These are phyloP conservation scores for Ormyrus pomaceus DNA, from an alignment of 2,888 invertebrate genomes.

Conservation along the genomic window DNA sequence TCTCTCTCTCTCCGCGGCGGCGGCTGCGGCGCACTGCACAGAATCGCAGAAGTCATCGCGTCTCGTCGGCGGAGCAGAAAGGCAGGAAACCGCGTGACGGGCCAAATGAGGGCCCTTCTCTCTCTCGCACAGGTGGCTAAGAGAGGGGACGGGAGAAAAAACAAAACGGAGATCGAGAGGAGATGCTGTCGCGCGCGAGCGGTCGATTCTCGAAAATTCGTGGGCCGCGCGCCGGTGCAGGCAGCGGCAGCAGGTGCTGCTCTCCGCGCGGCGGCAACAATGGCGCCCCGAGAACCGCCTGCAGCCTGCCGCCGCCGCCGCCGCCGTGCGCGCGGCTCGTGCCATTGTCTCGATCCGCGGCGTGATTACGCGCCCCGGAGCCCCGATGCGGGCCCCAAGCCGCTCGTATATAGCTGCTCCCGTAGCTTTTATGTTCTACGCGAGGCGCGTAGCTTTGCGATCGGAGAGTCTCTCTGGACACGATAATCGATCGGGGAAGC, in stretches of 20 bases:
- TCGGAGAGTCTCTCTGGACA: no score
- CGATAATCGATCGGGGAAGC: no score
- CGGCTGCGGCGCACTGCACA: not conserved
- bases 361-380: no score
- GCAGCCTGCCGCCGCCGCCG: not conserved
- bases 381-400: no score
- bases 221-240: not conserved
- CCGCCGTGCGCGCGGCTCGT: not conserved
- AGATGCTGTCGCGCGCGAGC: no score
- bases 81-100: slow-evolving; percentile 8
- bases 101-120: slow-evolving; percentile 25
- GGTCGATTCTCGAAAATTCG: not conserved
- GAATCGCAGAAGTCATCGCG: no score
- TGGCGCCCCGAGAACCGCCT: not conserved
- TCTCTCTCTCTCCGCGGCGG: no score
- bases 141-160: not conserved
- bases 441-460: no score
- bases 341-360: no score
- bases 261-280: not conserved
- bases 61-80: not conserved
- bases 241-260: not conserved
- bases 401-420: no score
- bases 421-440: no score
- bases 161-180: no score
- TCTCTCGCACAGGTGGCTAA: slow-evolving; percentile 3